A percentile compares a stretch with the other conserved stretches of the same genome.
Conservation (phyloP, 2,113 vertebrate species). For the Apteryx owenii region DNA sequence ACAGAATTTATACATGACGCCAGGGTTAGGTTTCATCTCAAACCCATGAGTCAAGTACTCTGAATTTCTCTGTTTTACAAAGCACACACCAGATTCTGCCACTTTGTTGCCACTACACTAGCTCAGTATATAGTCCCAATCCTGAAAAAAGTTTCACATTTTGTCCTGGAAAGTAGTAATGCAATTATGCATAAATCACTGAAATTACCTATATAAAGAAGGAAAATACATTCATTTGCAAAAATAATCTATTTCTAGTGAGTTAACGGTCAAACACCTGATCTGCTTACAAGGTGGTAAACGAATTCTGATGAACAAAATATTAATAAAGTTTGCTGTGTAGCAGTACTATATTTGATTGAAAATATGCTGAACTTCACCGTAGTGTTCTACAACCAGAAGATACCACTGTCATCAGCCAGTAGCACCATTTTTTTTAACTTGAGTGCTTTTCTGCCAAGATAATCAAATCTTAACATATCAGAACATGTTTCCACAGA, state of each 20-base stretch:
- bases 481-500: constrained; percentile 40
- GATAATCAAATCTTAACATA: constrained; percentile 40
- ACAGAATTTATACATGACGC: background rate
- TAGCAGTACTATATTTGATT: background rate
- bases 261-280: background rate
- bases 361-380: constrained; percentile 10
- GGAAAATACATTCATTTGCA: background rate
- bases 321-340: background rate
- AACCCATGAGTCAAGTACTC: background rate
- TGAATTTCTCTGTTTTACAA: background rate
- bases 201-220: background rate
- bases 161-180: background rate
- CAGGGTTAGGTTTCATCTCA: background rate
- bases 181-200: background rate
- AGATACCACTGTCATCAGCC: constrained; percentile 6
- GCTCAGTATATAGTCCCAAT: background rate
- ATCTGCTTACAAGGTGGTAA: background rate
- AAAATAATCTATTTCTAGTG: background rate
- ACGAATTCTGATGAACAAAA: background rate
- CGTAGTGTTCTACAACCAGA: background rate
- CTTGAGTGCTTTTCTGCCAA: constrained; percentile 41
- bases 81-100: background rate
- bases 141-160: background rate
- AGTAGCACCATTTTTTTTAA: constrained; percentile 8
- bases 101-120: background rate